Percentiles rank a stretch among this genome's conserved stretches.
Evolutionary conservation across 2,113 vertebrate genomes (phyloP).

Genomic region (Pyxicephalus adspersus): DNA sequence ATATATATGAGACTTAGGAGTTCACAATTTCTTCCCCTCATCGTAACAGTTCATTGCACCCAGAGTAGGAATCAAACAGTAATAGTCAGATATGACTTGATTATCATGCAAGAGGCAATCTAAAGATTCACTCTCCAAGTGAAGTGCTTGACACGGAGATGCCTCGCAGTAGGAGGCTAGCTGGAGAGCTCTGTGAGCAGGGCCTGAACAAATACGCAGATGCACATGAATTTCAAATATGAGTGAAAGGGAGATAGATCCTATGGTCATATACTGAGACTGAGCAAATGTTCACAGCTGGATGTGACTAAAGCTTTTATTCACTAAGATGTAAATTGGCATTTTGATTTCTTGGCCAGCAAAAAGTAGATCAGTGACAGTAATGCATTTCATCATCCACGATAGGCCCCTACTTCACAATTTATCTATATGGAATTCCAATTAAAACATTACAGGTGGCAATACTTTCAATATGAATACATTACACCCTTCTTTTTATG

Average conservation of each 20-base stretch:
- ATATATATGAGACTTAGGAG: too few species aligned
- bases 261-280: not conserved
- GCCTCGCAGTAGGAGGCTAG: constrained; percentile 31
- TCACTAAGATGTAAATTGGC: constrained; percentile 45
- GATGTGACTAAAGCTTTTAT: constrained; percentile 44
- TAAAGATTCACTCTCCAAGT: not conserved
- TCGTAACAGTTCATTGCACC: not conserved
- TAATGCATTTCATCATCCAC: constrained; percentile 11
- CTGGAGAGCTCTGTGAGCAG: constrained; percentile 12
- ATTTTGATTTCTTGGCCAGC: constrained; percentile 55
- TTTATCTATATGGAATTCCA: not conserved
- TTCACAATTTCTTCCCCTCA: too few species aligned
- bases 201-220: constrained; percentile 37
- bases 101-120: constrained; percentile 39
- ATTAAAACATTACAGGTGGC: constrained; percentile 1
- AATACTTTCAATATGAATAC: not conserved
- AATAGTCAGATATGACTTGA: constrained; percentile 22
- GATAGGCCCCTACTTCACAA: constrained; percentile 12
- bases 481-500: not conserved
- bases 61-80: not conserved
- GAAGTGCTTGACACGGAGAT: not conserved
- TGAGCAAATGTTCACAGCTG: constrained; percentile 49
- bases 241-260: not conserved
- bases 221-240: constrained; percentile 53
- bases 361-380: constrained; percentile 52